Percentiles rank a stretch among this genome's conserved stretches.
phyloP scores from a whole-genome alignment of 2,888 invertebrate species.

The Ptychoptera albimana region DNA sequence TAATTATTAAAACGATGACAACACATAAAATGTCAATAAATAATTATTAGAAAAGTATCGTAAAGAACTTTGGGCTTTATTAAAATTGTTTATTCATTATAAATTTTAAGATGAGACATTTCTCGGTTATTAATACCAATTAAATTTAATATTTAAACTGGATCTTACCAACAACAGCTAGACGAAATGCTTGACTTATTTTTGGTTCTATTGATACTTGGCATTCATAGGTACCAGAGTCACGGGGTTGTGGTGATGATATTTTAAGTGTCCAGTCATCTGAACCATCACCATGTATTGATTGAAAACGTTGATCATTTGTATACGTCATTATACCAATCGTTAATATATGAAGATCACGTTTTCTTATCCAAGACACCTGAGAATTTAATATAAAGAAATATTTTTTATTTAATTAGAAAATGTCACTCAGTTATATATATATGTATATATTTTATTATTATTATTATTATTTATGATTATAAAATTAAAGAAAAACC shows the following conservation, averaged over 20 bases:
- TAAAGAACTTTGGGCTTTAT: no score
- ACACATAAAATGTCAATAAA: no score
- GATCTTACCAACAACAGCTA: slow-evolving; percentile 55
- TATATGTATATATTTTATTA: no score
- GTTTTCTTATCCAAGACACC: slow-evolving; percentile 77
- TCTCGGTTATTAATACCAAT: no score
- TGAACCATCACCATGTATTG: slow-evolving; percentile 51
- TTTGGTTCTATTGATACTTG: slow-evolving; percentile 66
- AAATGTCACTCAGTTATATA: no score
- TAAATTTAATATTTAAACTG: no score
- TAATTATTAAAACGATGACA: no score
- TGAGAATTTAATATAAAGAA: slow-evolving; percentile 23
- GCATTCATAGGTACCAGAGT: slow-evolving; percentile 57
- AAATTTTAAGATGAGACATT: no score
- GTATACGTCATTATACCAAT: slow-evolving; percentile 58
- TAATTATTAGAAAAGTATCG: no score
- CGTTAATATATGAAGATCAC: slow-evolving; percentile 62
- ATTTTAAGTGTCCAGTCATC: slow-evolving; percentile 59
- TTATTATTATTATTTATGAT: no score
- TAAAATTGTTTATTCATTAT: no score
- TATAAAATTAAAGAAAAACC: neutral
- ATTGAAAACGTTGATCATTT: slow-evolving; percentile 55
- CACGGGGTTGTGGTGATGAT: slow-evolving; percentile 48
- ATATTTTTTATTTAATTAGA: no score
- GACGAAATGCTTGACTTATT: slow-evolving; percentile 53